These are phyloP conservation scores for Synergus laeviventris DNA, from an alignment of 2,888 invertebrate species.

Conservation along the genomic window DNA sequence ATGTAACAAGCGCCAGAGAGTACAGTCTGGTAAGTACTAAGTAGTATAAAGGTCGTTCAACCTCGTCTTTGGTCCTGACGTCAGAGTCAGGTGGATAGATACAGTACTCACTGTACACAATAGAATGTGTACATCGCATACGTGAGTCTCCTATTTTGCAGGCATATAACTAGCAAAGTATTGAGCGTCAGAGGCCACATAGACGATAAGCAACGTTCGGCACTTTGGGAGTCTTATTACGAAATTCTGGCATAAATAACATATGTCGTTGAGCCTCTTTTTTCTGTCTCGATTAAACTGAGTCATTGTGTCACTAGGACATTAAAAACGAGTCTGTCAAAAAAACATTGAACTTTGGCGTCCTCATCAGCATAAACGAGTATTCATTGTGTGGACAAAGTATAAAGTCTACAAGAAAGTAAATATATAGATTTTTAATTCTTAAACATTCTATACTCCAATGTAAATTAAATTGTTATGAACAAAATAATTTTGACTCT, in stretches of 20 bases:
- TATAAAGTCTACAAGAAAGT: neutral
- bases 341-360: conserved; percentile 9
- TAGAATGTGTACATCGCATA: conserved; percentile 13
- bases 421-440: neutral
- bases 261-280: neutral
- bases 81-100: conserved; percentile 56
- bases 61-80: conserved; percentile 54
- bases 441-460: neutral
- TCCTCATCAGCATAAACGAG: neutral
- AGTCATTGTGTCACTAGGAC: conserved; percentile 19
- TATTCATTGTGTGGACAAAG: neutral
- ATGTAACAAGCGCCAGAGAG: conserved; percentile 22
- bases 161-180: conserved; percentile 5
- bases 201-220: neutral
- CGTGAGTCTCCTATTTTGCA: conserved; percentile 18
- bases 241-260: conserved; percentile 20
- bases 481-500: too few relatives aligned
- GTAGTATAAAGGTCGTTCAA: conserved; percentile 57
- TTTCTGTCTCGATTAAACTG: neutral
- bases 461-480: neutral
- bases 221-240: conserved; percentile 15
- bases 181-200: conserved; percentile 5
- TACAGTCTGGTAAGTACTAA: conserved; percentile 31
- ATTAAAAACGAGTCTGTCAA: too few relatives aligned
- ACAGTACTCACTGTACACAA: conserved; percentile 33